These are phyloP conservation scores for Xyrichtys novacula DNA, from an alignment of 2,797 vertebrate genomes.

Conservation along the genomic window DNA sequence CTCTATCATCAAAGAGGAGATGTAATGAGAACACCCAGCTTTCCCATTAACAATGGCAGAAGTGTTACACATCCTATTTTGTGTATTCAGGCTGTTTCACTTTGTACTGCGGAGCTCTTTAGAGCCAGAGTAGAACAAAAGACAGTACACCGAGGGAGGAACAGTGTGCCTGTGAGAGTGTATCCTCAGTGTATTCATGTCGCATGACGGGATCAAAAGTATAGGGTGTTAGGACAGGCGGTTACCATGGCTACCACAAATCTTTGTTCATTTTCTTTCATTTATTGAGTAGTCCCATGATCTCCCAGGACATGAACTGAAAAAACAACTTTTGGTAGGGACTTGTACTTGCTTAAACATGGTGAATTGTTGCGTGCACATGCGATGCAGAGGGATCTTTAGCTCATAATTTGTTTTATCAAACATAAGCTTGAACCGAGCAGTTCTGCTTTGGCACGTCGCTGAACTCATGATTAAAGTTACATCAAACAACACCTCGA, in stretches of 20 bases:
- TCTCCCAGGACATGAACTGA: constrained; percentile 27
- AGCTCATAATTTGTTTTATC: constrained; percentile 31
- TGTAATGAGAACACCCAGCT: constrained; percentile 17
- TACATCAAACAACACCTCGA: constrained; percentile 10
- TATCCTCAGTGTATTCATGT: constrained; percentile 28
- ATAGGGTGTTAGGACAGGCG: constrained; percentile 40
- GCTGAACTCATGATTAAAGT: constrained; percentile 25
- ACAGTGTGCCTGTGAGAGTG: not conserved
- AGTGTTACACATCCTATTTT: constrained; percentile 28
- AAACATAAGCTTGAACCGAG: constrained; percentile 25
- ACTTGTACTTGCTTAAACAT: constrained; percentile 28
- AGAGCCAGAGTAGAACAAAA: not conserved
- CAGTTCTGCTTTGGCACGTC: constrained; percentile 18
- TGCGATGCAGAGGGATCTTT: not conserved
- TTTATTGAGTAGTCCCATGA: constrained; percentile 7
- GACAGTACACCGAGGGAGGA: constrained; percentile 1
- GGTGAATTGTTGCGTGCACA: constrained; percentile 39
- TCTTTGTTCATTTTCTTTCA: constrained; percentile 4
- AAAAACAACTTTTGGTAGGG: constrained; percentile 45
- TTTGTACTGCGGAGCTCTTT: constrained; percentile 26
- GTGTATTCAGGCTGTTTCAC: constrained; percentile 8
- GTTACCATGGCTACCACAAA: constrained; percentile 61
- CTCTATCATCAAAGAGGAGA: constrained; percentile 12
- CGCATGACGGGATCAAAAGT: constrained; percentile 51
- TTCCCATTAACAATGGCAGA: constrained; percentile 23